Evolutionary conservation across 2,113 vertebrate genomes (phyloP), one percentile per base, ranked within the genome.

Genomic region (Nothocercus julius): DNA sequence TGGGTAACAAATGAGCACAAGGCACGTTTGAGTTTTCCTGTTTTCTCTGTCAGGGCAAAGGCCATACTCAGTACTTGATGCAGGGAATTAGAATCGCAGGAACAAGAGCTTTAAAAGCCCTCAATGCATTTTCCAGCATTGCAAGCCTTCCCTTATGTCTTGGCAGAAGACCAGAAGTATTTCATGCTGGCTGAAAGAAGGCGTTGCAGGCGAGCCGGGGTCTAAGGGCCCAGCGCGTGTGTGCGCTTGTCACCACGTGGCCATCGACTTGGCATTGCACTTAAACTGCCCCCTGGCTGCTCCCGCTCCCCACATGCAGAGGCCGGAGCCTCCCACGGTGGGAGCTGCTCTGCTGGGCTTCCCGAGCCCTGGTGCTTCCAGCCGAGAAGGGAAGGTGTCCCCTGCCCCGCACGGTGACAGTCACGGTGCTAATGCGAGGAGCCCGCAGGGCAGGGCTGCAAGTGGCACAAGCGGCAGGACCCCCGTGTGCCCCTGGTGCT

Each of bases 1-100:
- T 0, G 63, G 6, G 49, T 2, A 47, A 28, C 69, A 56, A 63
- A 27, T 62, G 27, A 16, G 66, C 11, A 0, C 1, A 0, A 1
- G 15, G 56, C 38, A 36, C 6, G 17, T 30, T 10, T 15, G 45
- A 13, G 30, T 61, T 22, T 32, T 17, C 20, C 69, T 45, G 79
- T 30, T 63, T 44, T 70, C 47, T 58, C 53, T 2, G 32, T 5
- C 34, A 2, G 70, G 64, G 64, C 11, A 27, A 30, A 14, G 5
- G 21, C 49, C 21, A 1, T 28, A 16, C 54, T n/a, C 64, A 0
- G 0, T 24, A 5, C 27, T 44, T 11, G 42, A 7, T 42, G 47
- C 73, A 7, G 14, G 45, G 16, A 22, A 49, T 25, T 69, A 34
- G 67, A 69, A 8, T 34, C 24, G 38, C 74, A 91, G 82, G 30